phyloP scores from a whole-genome alignment of 2,113 vertebrate species.

The Melanerpes aurifrons region DNA sequence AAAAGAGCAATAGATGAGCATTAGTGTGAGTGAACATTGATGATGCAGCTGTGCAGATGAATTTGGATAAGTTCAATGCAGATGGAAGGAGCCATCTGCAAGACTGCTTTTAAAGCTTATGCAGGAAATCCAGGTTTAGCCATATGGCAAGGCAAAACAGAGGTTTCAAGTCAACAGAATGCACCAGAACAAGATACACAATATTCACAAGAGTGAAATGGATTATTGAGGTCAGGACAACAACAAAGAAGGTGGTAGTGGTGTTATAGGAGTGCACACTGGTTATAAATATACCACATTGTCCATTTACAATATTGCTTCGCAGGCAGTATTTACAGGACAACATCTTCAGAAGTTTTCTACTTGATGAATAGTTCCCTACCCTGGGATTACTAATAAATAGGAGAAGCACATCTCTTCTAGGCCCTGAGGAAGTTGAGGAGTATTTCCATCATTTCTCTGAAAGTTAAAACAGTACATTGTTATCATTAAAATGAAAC shows the following conservation, averaged over 20 bases:
- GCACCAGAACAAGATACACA: background rate
- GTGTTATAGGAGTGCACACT: background rate
- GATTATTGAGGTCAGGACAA: background rate
- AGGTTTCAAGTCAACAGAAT: background rate
- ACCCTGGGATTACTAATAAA: background rate
- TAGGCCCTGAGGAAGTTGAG: background rate
- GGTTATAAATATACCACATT: background rate
- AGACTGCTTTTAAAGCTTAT: background rate
- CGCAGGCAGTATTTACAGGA: background rate
- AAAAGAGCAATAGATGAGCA: background rate
- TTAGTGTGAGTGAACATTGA: background rate
- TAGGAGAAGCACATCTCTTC: background rate
- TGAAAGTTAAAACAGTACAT: slow-evolving; percentile 30
- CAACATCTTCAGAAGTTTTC: background rate
- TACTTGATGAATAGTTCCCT: background rate
- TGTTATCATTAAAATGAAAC: background rate
- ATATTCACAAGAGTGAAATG: background rate
- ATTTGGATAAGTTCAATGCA: background rate
- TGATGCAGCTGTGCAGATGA: background rate
- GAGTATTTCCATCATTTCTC: background rate
- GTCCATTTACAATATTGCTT: background rate
- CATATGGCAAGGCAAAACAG: background rate
- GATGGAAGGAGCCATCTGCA: background rate
- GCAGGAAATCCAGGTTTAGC: background rate
- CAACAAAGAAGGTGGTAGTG: background rate